Percentiles rank a stretch among this genome's conserved stretches.
These are phyloP conservation scores for Gadus chalcogrammus DNA, from an alignment of 2,113 vertebrate species.

Conservation along the genomic window DNA sequence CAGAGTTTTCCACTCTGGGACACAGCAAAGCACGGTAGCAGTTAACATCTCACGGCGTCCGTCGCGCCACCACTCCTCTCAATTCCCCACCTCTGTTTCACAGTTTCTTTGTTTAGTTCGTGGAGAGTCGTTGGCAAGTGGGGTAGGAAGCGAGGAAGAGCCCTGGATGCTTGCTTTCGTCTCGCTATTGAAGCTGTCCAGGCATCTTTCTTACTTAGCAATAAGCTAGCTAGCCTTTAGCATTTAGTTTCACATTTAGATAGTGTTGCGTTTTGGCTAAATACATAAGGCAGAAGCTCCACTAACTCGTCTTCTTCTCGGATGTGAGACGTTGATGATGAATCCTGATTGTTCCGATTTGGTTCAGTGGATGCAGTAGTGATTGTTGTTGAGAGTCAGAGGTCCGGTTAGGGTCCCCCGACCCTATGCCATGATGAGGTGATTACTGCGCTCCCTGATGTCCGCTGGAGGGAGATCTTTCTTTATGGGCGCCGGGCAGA, in stretches of 20 bases:
- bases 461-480: constrained; percentile 63
- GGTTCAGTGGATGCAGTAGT: constrained; percentile 12
- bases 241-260: no score
- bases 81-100: neutral
- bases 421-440: constrained; percentile 64
- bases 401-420: constrained; percentile 5
- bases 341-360: neutral
- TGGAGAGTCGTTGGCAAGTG: no score
- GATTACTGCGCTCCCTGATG: constrained; percentile 64
- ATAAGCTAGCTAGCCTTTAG: no score
- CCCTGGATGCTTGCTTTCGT: no score
- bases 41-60: neutral
- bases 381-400: neutral
- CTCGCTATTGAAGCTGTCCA: no score
- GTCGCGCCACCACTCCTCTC: neutral
- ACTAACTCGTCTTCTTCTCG: neutral
- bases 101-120: no score
- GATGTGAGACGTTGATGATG: no score
- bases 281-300: neutral
- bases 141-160: no score
- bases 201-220: no score
- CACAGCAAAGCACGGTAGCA: no score
- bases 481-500: constrained; percentile 50
- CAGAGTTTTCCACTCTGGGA: neutral
- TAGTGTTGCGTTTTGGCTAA: no score